Conservation (phyloP, 1,140 invertebrate species). For the Aphelinus certus region DNA sequence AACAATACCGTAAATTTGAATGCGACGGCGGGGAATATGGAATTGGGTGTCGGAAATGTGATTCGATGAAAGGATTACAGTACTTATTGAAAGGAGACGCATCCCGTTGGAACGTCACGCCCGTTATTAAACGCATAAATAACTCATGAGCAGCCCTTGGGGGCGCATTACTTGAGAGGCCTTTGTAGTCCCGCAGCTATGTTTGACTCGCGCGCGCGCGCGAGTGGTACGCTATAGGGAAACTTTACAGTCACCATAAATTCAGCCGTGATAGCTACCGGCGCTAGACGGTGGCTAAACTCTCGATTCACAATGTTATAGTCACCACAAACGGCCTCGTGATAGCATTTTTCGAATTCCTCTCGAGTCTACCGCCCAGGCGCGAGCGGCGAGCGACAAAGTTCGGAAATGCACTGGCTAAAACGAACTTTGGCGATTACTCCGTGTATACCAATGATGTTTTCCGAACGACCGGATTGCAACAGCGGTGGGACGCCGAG, state of each 20-base stretch:
- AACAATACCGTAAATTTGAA: no score
- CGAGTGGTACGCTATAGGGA: no score
- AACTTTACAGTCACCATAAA: constrained; percentile 28
- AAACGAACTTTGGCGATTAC: no score
- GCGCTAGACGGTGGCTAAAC: not conserved
- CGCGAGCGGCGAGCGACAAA: no score
- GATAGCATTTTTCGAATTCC: constrained; percentile 17
- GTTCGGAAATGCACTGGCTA: no score
- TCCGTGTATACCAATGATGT: no score
- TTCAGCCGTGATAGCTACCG: not conserved
- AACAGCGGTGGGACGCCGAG: no score
- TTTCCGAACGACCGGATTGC: no score
- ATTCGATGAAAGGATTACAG: constrained; percentile 17
- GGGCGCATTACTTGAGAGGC: constrained; percentile 7
- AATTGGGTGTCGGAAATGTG: no score
- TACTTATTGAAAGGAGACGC: not conserved
- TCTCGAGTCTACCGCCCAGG: no score
- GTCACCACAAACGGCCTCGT: not conserved
- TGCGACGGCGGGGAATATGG: no score
- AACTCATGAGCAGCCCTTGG: constrained; percentile 9
- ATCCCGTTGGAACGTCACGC: not conserved
- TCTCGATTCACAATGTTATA: constrained; percentile 17
- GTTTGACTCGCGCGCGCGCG: not conserved
- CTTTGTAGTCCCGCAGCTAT: not conserved
- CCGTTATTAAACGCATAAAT: constrained; percentile 28